A percentile compares a stretch with the other conserved stretches of the same genome.
These are phyloP conservation scores for Pangasius mekongensis DNA, from an alignment of 2,797 vertebrate species.

Conservation along the genomic window DNA sequence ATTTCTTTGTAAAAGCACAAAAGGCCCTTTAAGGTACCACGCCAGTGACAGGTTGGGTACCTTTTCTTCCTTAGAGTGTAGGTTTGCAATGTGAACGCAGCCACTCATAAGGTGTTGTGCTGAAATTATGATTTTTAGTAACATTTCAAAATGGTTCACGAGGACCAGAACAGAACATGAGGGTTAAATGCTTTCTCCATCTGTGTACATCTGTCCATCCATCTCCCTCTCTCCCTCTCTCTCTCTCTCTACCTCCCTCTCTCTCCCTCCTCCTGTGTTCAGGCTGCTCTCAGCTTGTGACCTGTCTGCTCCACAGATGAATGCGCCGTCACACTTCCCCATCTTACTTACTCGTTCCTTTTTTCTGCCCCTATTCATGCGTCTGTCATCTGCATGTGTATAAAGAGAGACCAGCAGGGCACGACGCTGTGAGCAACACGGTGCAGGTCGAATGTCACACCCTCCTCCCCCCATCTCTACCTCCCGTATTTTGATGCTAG, in stretches of 20 bases:
- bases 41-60: neutral
- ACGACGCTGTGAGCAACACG: constrained; percentile 22
- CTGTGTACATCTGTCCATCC: constrained; percentile 5
- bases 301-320: constrained; percentile 45
- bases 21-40: neutral
- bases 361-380: constrained; percentile 29
- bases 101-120: neutral
- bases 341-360: constrained; percentile 47
- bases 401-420: constrained; percentile 20
- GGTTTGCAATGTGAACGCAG: neutral
- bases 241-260: neutral
- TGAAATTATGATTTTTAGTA: neutral
- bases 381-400: constrained; percentile 37
- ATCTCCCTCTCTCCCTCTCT: neutral
- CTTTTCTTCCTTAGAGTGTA: neutral
- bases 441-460: constrained; percentile 30
- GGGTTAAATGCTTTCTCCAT: neutral
- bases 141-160: neutral
- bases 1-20: neutral
- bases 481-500: neutral
- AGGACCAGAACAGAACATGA: neutral
- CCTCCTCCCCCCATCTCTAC: neutral
- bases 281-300: constrained; percentile 40
- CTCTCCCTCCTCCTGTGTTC: constrained; percentile 17
- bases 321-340: constrained; percentile 50